phyloP scores from a whole-genome alignment of 2,797 vertebrate species.

The Tragelaphus eurycerus region DNA sequence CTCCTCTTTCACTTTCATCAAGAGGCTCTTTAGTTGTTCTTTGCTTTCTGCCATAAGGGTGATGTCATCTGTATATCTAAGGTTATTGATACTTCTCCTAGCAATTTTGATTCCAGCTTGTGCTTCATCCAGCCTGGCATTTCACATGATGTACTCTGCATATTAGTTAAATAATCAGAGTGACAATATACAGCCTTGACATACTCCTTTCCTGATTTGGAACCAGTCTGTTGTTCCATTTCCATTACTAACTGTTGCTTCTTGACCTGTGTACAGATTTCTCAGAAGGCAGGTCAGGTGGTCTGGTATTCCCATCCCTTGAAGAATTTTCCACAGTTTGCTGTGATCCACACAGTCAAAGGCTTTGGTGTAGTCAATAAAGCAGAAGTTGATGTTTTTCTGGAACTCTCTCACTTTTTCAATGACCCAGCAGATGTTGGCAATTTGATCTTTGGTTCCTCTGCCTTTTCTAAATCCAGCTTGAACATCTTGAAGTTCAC shows the following conservation, averaged over 20 bases:
- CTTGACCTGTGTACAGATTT: background rate
- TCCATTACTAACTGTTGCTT: background rate
- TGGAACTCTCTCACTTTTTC: background rate
- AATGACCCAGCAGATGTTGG: background rate
- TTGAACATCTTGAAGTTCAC: background rate
- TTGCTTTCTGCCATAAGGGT: background rate
- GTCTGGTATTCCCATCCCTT: background rate
- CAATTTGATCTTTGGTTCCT: background rate
- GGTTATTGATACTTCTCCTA: background rate
- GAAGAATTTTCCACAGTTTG: background rate
- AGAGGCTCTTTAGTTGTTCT: background rate
- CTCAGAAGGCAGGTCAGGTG: background rate
- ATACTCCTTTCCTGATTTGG: background rate
- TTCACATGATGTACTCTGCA: background rate
- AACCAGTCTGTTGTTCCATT: background rate
- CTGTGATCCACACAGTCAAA: background rate
- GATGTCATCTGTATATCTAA: background rate
- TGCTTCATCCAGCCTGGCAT: background rate
- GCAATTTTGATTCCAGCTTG: background rate
- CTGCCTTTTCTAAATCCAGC: background rate
- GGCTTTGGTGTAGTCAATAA: background rate
- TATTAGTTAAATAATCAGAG: background rate
- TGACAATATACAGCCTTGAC: background rate
- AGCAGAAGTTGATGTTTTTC: background rate
- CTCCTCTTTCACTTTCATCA: background rate